Conservation (phyloP, 1,140 invertebrate genomes). For the Heliothis subflexa region DNA sequence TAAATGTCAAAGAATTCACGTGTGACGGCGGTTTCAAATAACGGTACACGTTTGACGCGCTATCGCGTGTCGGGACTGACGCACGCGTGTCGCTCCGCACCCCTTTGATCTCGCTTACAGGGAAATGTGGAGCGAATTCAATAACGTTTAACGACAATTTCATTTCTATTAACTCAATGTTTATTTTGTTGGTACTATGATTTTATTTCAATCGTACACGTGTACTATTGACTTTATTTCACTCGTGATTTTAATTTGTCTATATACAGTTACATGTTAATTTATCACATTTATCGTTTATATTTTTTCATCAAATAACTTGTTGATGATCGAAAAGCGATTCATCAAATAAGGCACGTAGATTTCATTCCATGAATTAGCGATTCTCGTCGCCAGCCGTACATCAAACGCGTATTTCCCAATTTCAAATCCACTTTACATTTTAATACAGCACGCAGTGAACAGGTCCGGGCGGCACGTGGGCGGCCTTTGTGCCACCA, state of each 20-base stretch:
- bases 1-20: slow-evolving; percentile 37
- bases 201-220: not conserved
- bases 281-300: too few relatives aligned
- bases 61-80: not conserved
- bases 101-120: slow-evolving; percentile 34
- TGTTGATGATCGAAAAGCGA: not conserved
- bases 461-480: not conserved
- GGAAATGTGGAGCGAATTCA: slow-evolving; percentile 9
- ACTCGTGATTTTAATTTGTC: too few relatives aligned
- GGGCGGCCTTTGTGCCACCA: slow-evolving; percentile 17
- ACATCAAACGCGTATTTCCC: not conserved
- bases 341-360: too few relatives aligned
- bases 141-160: slow-evolving; percentile 11
- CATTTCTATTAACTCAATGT: not conserved
- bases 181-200: not conserved
- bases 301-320: not conserved
- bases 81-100: not conserved
- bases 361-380: not conserved
- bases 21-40: slow-evolving; percentile 8
- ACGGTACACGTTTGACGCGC: not conserved
- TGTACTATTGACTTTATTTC: too few relatives aligned
- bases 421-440: slow-evolving; percentile 16
- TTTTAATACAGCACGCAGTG: slow-evolving; percentile 14
- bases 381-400: not conserved
- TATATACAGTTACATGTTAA: too few relatives aligned